Evolutionary conservation across 1,140 invertebrate genomes (phyloP).

Genomic region (Drosophila takahashii): DNA sequence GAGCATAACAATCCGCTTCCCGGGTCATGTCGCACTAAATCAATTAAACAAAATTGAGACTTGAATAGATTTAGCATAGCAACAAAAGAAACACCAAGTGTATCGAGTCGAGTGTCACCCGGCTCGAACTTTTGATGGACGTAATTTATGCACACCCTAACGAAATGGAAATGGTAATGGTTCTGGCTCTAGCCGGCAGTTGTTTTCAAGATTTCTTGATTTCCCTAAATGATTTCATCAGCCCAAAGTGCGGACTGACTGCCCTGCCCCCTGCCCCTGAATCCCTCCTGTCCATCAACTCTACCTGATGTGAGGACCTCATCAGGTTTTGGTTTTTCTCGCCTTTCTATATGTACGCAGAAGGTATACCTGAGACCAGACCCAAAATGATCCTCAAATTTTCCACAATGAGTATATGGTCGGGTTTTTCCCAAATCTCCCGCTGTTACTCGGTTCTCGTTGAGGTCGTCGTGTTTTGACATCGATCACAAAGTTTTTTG

Average conservation of each 20-base stretch:
- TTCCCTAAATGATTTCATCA: slow-evolving; percentile 78
- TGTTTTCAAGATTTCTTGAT: slow-evolving; percentile 51
- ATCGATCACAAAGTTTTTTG: slow-evolving; percentile 38
- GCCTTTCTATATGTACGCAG: not conserved
- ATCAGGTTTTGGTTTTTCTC: slow-evolving; percentile 36
- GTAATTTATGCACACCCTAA: slow-evolving; percentile 70
- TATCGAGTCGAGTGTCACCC: slow-evolving; percentile 36
- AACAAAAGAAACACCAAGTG: slow-evolving; percentile 14
- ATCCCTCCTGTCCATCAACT: slow-evolving; percentile 11
- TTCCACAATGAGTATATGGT: slow-evolving; percentile 70
- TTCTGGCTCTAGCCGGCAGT: slow-evolving; percentile 13
- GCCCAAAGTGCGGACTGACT: slow-evolving; percentile 54
- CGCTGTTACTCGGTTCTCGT: slow-evolving; percentile 4
- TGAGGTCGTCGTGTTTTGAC: slow-evolving; percentile 61
- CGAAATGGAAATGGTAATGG: slow-evolving; percentile 34
- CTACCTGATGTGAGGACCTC: slow-evolving; percentile 49
- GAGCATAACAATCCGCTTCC: slow-evolving; percentile 17
- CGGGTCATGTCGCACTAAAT: slow-evolving; percentile 65
- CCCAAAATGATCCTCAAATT: slow-evolving; percentile 69
- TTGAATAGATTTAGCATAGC: slow-evolving; percentile 50
- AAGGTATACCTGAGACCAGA: slow-evolving; percentile 5
- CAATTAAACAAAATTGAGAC: slow-evolving; percentile 66
- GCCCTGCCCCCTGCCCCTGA: slow-evolving; percentile 9
- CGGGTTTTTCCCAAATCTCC: slow-evolving; percentile 56
- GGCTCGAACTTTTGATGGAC: slow-evolving; percentile 24